A percentile compares a stretch with the other conserved stretches of the same genome.
Conservation (phyloP, 1,140 invertebrate genomes). For the Drepana arcuata region DNA sequence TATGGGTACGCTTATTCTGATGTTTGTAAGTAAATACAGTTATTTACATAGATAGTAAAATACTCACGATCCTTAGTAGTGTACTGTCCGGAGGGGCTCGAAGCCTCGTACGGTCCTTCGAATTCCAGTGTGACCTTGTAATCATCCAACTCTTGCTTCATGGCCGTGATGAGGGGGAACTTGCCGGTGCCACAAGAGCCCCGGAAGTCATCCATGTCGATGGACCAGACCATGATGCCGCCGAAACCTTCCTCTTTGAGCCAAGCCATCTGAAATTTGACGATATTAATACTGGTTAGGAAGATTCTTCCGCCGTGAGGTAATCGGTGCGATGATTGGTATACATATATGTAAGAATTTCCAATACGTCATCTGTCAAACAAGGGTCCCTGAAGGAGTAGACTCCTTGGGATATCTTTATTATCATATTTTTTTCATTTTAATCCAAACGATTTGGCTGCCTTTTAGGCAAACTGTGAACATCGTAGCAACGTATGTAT, state of each 20-base stretch:
- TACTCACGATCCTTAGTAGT: conserved; percentile 90
- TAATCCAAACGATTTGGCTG: too few species aligned
- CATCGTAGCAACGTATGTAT: too few species aligned
- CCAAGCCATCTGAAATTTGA: conserved; percentile 94
- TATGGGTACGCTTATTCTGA: neutral
- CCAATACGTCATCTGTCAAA: too few species aligned
- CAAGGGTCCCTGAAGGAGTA: too few species aligned
- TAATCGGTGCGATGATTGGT: too few species aligned
- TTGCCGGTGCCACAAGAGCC: conserved; percentile 92
- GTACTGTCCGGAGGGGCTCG: conserved; percentile 80
- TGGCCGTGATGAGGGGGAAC: conserved; percentile 90
- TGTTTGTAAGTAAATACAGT: neutral
- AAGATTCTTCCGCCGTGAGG: too few species aligned
- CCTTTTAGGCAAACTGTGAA: too few species aligned
- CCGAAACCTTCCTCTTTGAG: conserved; percentile 94
- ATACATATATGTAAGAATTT: too few species aligned
- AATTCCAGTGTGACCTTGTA: conserved; percentile 90
- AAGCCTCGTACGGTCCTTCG: conserved; percentile 88
- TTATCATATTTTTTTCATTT: too few species aligned
- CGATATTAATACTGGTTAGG: too few species aligned
- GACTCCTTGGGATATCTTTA: too few species aligned
- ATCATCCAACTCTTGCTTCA: conserved; percentile 87
- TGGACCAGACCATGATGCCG: conserved; percentile 97
- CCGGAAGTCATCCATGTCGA: conserved; percentile 96
- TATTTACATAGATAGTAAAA: neutral